Percentiles rank a stretch among this genome's conserved stretches.
phyloP scores from a whole-genome alignment of 2,888 invertebrate species.

The Halocaridina rubra region DNA sequence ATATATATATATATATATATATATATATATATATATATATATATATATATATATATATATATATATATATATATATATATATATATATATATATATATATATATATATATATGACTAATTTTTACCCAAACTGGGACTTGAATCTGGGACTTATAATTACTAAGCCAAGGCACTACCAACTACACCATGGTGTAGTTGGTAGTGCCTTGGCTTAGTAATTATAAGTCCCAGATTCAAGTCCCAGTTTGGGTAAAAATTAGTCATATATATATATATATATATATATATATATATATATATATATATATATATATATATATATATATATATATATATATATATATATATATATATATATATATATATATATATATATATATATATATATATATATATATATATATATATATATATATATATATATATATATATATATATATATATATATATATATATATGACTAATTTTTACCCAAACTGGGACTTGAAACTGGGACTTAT shows the following conservation, averaged over 20 bases:
- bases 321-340: neutral
- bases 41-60: conserved; percentile 4
- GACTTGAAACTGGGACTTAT: no score
- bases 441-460: neutral
- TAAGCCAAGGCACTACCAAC: no score
- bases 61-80: conserved; percentile 23
- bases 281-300: conserved; percentile 6
- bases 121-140: no score
- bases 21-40: conserved; percentile 7
- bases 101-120: conserved; percentile 13
- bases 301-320: conserved; percentile 5
- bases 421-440: conserved; percentile 1
- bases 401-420: conserved; percentile 1
- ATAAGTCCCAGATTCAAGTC: no score
- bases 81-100: conserved; percentile 22
- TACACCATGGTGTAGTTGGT: no score
- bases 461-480: no score
- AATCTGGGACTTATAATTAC: no score
- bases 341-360: conserved; percentile 1
- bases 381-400: conserved; percentile 5
- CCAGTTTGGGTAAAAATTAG: no score
- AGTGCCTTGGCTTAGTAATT: no score
- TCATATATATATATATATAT: conserved; percentile 27
- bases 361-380: conserved; percentile 8
- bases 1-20: conserved; percentile 22